phyloP scores from a whole-genome alignment of 1,140 invertebrate genomes.

The Bombus picipes region DNA sequence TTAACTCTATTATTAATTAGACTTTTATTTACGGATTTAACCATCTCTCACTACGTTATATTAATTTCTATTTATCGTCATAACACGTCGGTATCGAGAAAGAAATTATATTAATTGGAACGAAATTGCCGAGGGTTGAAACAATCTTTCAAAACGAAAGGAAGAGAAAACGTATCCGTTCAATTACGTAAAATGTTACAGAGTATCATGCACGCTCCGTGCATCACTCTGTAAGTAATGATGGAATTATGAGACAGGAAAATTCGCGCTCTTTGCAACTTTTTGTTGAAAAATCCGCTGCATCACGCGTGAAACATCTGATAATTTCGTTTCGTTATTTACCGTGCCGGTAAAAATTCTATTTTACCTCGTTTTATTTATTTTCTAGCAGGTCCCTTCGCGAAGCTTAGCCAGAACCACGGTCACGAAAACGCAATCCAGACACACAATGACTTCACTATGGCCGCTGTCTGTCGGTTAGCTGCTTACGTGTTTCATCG shows the following conservation, averaged over 20 bases:
- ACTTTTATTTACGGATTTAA: too few relatives aligned
- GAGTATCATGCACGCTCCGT: background rate
- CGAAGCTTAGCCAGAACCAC: background rate
- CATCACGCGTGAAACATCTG: background rate
- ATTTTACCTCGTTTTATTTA: conserved; percentile 4
- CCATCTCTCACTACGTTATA: too few relatives aligned
- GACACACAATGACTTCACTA: conserved; percentile 36
- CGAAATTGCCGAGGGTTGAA: background rate
- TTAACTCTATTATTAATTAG: background rate
- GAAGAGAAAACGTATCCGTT: background rate
- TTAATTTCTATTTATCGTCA: too few relatives aligned
- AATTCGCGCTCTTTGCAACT: background rate
- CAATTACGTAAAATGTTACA: background rate
- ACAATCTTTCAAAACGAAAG: background rate
- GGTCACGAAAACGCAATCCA: conserved; percentile 27
- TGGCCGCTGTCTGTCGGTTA: conserved; percentile 1
- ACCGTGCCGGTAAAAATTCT: background rate
- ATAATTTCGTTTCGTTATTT: background rate
- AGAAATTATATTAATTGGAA: background rate
- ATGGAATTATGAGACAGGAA: too few relatives aligned
- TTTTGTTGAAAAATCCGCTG: too few relatives aligned
- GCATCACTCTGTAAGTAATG: background rate
- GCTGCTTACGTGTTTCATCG: conserved; percentile 36
- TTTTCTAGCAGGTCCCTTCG: background rate
- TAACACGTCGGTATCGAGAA: too few relatives aligned